Conservation (phyloP, 2,113 vertebrate species). For the Syngnathus floridae region DNA sequence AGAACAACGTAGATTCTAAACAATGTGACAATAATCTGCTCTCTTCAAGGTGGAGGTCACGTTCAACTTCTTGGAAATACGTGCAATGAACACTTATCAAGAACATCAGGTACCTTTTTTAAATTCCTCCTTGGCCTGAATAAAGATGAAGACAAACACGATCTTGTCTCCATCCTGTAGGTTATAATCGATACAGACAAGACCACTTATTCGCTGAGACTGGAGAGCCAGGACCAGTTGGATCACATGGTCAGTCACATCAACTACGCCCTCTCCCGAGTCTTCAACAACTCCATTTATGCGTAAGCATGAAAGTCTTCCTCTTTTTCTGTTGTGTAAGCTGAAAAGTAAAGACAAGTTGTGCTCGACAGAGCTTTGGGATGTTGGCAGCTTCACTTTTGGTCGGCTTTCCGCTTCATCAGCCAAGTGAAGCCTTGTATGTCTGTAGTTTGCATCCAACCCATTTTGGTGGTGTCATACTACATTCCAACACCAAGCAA, state of each 20-base stretch:
- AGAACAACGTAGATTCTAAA: neutral
- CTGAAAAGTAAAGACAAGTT: slow-evolving; percentile 21
- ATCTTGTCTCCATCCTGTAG: slow-evolving; percentile 47
- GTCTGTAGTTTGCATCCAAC: slow-evolving; percentile 27
- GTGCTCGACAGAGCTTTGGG: slow-evolving; percentile 28
- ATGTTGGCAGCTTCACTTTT: slow-evolving; percentile 30
- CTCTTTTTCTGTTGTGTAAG: slow-evolving; percentile 8
- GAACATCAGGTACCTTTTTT: slow-evolving; percentile 63
- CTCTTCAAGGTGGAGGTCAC: slow-evolving; percentile 66
- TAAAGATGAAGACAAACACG: neutral
- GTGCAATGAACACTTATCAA: slow-evolving; percentile 70
- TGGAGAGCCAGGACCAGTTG: slow-evolving; percentile 77
- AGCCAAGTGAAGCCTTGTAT: slow-evolving; percentile 29
- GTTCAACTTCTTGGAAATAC: slow-evolving; percentile 75
- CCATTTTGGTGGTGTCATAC: slow-evolving; percentile 26
- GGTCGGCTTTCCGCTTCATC: slow-evolving; percentile 17
- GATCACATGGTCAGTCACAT: slow-evolving; percentile 79
- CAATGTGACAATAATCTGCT: slow-evolving; percentile 7
- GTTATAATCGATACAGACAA: slow-evolving; percentile 87
- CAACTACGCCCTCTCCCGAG: slow-evolving; percentile 80
- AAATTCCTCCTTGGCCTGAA: neutral
- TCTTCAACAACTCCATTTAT: slow-evolving; percentile 82
- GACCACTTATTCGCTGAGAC: slow-evolving; percentile 74
- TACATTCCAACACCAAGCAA: slow-evolving; percentile 30
- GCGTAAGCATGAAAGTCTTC: slow-evolving; percentile 69